Conservation (phyloP, 2,888 invertebrate species). For the Cyclophora albipunctata region DNA sequence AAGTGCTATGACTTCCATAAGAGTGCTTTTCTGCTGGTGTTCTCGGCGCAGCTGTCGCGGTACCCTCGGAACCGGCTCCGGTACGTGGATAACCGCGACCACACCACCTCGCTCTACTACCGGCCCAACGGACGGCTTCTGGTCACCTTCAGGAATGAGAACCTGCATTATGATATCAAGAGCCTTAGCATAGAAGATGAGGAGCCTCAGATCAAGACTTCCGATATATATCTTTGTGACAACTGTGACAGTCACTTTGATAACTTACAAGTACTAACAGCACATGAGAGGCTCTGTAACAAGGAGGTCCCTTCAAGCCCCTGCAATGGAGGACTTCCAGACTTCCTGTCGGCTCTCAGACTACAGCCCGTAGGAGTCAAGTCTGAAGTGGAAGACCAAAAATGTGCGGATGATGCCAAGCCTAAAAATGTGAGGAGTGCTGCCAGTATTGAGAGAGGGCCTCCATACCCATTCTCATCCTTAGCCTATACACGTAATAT, state of each 20-base stretch:
- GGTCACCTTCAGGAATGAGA: constrained; percentile 85
- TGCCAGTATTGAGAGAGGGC: constrained; percentile 54
- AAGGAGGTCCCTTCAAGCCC: constrained; percentile 39
- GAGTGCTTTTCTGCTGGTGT: constrained; percentile 80
- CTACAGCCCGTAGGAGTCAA: constrained; percentile 37
- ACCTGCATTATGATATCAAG: constrained; percentile 72
- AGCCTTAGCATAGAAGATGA: constrained; percentile 40
- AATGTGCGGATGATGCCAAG: constrained; percentile 29
- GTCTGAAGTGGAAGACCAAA: constrained; percentile 15
- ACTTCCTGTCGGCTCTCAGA: constrained; percentile 59
- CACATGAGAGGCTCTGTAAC: constrained; percentile 67
- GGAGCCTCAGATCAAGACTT: constrained; percentile 73
- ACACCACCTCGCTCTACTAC: constrained; percentile 82
- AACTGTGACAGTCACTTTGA: constrained; percentile 84
- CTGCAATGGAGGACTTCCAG: constrained; percentile 44
- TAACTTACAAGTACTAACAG: constrained; percentile 49
- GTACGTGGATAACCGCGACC: constrained; percentile 83
- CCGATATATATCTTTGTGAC: constrained; percentile 84
- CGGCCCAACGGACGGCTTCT: constrained; percentile 78
- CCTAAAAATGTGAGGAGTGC: constrained; percentile 48
- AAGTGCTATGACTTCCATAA: constrained; percentile 83
- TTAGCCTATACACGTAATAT: constrained; percentile 57
- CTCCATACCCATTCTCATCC: constrained; percentile 68
- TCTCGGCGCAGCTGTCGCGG: constrained; percentile 80
- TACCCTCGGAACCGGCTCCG: constrained; percentile 78